Percentiles rank a stretch among this genome's conserved stretches.
Conservation (phyloP, 2,797 vertebrate species). For the Caiman crocodilus region DNA sequence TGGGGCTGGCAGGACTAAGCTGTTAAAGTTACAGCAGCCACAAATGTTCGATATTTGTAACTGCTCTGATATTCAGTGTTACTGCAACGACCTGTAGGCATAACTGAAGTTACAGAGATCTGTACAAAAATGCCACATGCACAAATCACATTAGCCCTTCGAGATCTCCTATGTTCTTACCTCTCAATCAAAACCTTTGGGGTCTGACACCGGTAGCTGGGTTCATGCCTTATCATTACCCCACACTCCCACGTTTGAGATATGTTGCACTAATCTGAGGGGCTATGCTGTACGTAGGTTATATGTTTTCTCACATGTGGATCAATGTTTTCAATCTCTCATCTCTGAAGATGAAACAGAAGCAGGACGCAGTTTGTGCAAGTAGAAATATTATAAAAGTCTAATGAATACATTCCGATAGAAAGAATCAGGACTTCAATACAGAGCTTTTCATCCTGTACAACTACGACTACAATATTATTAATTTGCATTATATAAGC, state of each 20-base stretch:
- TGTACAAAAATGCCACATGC: not conserved
- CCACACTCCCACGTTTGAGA: too few relatives aligned
- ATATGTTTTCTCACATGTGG: fast-evolving
- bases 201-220: not conserved
- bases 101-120: not conserved
- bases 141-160: not conserved
- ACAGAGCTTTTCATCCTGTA: not conserved
- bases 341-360: not conserved
- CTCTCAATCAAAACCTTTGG: not conserved
- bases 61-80: not conserved
- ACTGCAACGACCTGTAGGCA: not conserved
- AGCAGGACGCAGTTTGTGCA: not conserved
- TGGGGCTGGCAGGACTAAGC: not conserved
- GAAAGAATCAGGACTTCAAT: not conserved
- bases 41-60: not conserved
- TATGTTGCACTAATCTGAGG: fast-evolving
- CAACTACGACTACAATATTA: not conserved
- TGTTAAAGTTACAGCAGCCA: not conserved
- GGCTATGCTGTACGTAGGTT: not conserved
- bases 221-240: not conserved
- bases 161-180: not conserved
- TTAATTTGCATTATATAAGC: not conserved
- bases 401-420: not conserved
- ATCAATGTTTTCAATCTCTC: not conserved
- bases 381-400: not conserved